Evolutionary conservation across 2,113 vertebrate genomes (phyloP), one percentile per base, ranked within the genome.

Genomic region (Leptocoma aspasia): DNA sequence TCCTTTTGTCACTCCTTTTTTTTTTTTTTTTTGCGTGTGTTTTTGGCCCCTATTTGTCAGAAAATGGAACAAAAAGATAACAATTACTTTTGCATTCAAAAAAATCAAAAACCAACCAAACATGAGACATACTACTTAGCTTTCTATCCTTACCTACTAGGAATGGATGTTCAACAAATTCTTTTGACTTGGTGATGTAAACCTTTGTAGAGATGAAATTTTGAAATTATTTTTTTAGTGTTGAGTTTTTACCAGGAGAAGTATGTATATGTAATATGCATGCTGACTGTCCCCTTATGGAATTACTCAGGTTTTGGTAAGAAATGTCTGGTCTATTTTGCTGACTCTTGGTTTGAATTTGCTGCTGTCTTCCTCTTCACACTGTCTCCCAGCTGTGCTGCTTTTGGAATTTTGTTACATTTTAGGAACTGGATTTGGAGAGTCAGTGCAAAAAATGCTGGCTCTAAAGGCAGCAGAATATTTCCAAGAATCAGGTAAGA

Each of bases 361-460:
- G 47, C 39, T 86, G 28, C 57, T n/a, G 0, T 79, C 24, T 71
- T 79, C 42, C 24, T 81, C 72, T 80, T 61, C 47, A 92, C 75
- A 18, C 64, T 75, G 44, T 79, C 39, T 89, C 61, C 60, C n/a
- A 85, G 17, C 35, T 83, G 20, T 89, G 64, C 41, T 92, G 44
- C 75, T 28, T 88, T 82, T 18, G 27, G 87, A 94, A 57, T 87
- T 90, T 64, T 85, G 42, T 41, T 88, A 7, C 14, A 2, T 80
- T 91, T 87, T 96, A 96, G 77, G 81, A 82, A 86, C 82, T 70
- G 26, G 33, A 45, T 94, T 77, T 92, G 50, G 59, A 90, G 79
- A 77, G 85, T 81, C 86, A 86, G 88, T 85, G 56, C 41, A 90
- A 93, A 76, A 95, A 86, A 70, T 44, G 79, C 56, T 95, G 71